Percentiles rank a stretch among this genome's conserved stretches.
These are phyloP conservation scores for Holothuria leucospilota DNA, from an alignment of 53 echinoderm and acorn worm species.

Conservation along the genomic window DNA sequence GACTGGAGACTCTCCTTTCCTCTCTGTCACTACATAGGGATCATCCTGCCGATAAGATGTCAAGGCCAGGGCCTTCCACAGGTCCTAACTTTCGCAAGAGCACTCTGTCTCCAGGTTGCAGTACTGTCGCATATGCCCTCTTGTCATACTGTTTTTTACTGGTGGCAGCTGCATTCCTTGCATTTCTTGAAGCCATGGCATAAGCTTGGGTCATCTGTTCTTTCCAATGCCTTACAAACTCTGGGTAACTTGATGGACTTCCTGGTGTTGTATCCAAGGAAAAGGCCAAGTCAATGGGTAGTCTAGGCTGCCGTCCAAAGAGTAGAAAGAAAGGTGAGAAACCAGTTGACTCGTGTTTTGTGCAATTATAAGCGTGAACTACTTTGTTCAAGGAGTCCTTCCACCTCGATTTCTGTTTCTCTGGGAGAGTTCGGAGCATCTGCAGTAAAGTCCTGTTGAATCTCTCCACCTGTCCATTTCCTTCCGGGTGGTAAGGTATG, in stretches of 20 bases:
- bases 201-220: slow-evolving; percentile 46
- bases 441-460: slow-evolving; percentile 69
- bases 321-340: slow-evolving; percentile 57
- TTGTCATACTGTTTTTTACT: slow-evolving; percentile 42
- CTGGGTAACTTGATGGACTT: background rate
- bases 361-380: slow-evolving; percentile 74
- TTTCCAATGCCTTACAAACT: slow-evolving; percentile 57
- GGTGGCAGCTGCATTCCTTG: slow-evolving; percentile 4
- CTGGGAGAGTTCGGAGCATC: slow-evolving; percentile 62
- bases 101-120: slow-evolving; percentile 54
- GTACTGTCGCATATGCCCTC: slow-evolving; percentile 3
- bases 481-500: slow-evolving; percentile 67
- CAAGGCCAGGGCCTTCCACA: slow-evolving; percentile 26
- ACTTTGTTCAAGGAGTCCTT: slow-evolving; percentile 62
- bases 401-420: slow-evolving; percentile 51
- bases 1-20: slow-evolving; percentile 41
- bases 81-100: slow-evolving; percentile 27
- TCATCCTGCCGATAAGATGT: slow-evolving; percentile 6
- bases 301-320: slow-evolving; percentile 54
- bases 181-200: slow-evolving; percentile 15
- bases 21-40: background rate
- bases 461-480: slow-evolving; percentile 59
- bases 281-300: slow-evolving; percentile 59
- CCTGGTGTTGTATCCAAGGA: background rate
- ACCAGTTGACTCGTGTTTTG: slow-evolving; percentile 57